Base-by-base conservation (phyloP, 2,888 invertebrate genomes). In the Sinentomon sp. region DNA sequence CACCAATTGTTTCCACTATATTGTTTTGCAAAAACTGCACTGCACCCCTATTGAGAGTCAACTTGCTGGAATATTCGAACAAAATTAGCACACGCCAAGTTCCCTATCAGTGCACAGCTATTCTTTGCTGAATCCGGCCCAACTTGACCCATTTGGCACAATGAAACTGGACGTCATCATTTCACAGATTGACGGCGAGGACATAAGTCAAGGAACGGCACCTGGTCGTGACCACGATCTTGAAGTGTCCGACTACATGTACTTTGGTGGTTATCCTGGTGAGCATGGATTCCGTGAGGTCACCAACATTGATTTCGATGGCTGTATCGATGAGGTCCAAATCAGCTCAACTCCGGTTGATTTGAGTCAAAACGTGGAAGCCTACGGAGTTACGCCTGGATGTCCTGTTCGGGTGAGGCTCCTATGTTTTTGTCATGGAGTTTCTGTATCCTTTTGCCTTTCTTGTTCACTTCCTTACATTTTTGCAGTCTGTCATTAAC, bases 241-340 rank as follows among this genome's bases (percentile, higher is more conserved):
- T 37, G 46, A 50, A 1, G 53, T 55, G 3, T 59, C 73, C 2
- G 74, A 80, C 38, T 64, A 66, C 5, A 70, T 92, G 53, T 85
- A 74, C 55, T 71, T 94, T 43, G 92, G 92, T 40, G 92, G 92
- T 1, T 73, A 72, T 51, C 73, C 73, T 0, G 55, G 58, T 14
- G 61, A 62, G 38, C 68, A 66, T 38, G 63, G 60, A 2, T 68
- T 65, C 40, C 50, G 55, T 17, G 64, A 68, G 39, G 71, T 83
- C 1, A 70, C 71, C 0, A 65, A 63, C 29, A 56, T 62, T 29
- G 74, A 74, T 38, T 89, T 89, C 51, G 85, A 89, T 45, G 94
- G 94, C 1, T 94, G 94, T 49, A 75, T 94, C 36, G 68, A 78
- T 41, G 65, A 74, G 41, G 69, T 89, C 10, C 63, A 64, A 18